Percentiles rank a stretch among this genome's conserved stretches.
Evolutionary conservation across 2,113 vertebrate genomes (phyloP).

Genomic region (Labeo catla): DNA sequence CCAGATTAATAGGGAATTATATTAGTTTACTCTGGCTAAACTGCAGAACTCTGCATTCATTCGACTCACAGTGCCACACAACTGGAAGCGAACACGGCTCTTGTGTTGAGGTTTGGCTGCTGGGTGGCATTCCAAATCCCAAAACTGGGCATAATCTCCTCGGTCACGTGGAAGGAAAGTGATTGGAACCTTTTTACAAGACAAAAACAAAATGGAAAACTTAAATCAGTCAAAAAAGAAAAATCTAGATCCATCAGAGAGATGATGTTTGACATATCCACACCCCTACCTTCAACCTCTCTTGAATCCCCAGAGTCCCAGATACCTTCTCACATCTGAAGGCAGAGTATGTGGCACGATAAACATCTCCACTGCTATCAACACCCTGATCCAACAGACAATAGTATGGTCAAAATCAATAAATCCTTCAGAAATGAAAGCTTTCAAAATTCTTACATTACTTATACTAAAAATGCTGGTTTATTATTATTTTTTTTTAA

Average conservation of each 20-base stretch:
- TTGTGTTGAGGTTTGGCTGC: slow-evolving; percentile 83
- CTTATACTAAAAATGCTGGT: too few relatives aligned
- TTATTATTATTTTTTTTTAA: too few relatives aligned
- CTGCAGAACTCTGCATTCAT: not conserved
- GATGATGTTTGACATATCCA: not conserved
- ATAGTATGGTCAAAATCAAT: not conserved
- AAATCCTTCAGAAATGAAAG: not conserved
- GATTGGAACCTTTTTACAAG: slow-evolving; percentile 78
- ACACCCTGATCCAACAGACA: slow-evolving; percentile 78
- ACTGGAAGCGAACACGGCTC: slow-evolving; percentile 84
- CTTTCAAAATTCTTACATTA: not conserved
- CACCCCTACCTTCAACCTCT: slow-evolving; percentile 82
- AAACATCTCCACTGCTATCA: slow-evolving; percentile 83
- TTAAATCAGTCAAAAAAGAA: not conserved
- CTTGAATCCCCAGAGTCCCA: slow-evolving; percentile 77
- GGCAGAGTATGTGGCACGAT: slow-evolving; percentile 87
- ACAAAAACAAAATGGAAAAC: not conserved
- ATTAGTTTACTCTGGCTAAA: not conserved
- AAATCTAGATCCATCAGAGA: not conserved
- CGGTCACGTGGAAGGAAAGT: slow-evolving; percentile 87
- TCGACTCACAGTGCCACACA: slow-evolving; percentile 85
- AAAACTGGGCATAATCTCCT: slow-evolving; percentile 93
- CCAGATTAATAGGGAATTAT: not conserved
- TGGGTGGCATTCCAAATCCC: slow-evolving; percentile 91
- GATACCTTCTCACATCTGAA: slow-evolving; percentile 87